Evolutionary conservation across 1,140 invertebrate genomes (phyloP).

Genomic region (Macrocentrus cingulum): DNA sequence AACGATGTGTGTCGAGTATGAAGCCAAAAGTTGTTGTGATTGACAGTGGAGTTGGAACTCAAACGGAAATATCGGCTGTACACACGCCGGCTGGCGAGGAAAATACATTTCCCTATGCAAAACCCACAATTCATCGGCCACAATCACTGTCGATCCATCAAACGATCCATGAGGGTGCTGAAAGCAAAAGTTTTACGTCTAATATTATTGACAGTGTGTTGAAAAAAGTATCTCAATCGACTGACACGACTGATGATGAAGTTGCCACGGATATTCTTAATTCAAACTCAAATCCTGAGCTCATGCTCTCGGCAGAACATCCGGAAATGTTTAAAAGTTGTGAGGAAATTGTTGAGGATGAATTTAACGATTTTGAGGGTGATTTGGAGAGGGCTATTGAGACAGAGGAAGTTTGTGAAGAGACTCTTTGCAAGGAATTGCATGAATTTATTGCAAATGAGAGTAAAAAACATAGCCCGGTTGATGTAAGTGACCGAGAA

Average conservation of each 20-base stretch:
- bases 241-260: slow-evolving; percentile 53
- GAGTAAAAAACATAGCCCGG: slow-evolving; percentile 11
- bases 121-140: slow-evolving; percentile 39
- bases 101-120: slow-evolving; percentile 49
- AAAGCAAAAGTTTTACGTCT: slow-evolving; percentile 44
- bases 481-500: slow-evolving; percentile 17
- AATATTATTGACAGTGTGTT: slow-evolving; percentile 42
- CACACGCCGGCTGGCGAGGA: slow-evolving; percentile 65
- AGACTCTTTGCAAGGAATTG: slow-evolving; percentile 48
- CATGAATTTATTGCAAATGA: slow-evolving; percentile 49
- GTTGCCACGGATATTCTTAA: slow-evolving; percentile 53
- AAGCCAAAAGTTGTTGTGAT: slow-evolving; percentile 50
- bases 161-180: slow-evolving; percentile 50
- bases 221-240: slow-evolving; percentile 51
- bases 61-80: slow-evolving; percentile 77
- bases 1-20: slow-evolving; percentile 66
- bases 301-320: slow-evolving; percentile 40
- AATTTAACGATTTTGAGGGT: slow-evolving; percentile 40
- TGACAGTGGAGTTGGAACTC: slow-evolving; percentile 67
- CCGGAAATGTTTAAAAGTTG: slow-evolving; percentile 52
- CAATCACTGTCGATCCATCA: slow-evolving; percentile 52
- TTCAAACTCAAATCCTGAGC: slow-evolving; percentile 51
- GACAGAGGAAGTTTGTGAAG: slow-evolving; percentile 44
- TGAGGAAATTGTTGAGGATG: slow-evolving; percentile 46
- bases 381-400: slow-evolving; percentile 45